Evolutionary conservation across 2,113 vertebrate species (phyloP), one percentile per base, ranked within the genome.

Genomic region (Quiscalus mexicanus): DNA sequence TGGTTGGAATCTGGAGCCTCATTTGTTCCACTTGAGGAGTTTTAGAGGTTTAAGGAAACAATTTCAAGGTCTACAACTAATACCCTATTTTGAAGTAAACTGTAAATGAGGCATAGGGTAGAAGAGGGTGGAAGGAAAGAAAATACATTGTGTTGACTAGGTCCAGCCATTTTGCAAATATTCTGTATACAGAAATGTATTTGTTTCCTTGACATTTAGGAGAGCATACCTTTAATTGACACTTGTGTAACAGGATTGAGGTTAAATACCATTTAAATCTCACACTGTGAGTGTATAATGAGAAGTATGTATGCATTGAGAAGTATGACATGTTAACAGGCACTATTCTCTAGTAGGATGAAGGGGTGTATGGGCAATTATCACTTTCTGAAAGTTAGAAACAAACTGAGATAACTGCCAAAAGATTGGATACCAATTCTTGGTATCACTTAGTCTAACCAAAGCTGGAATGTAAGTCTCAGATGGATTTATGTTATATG

Each of bases 1-100:
- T 94, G 82, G 21, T 56, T 94, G 90, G 84, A 95, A 90, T 95
- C 52, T 87, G 53, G 15, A 81, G 10, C n/a, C 83, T 91, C 35
- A 25, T 64, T 95, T 95, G 76, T 85, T 97, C 70, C 50, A 19
- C 60, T 44, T 69, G 68, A 92, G 41, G 50, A 84, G 58, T 70
- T 95, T 76, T 39, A 65, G 67, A 84, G n/a, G 37, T 81, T 88
- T 88, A 70, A 82, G 76, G 50, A 82, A 92, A 67, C 33, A 28
- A 27, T 85, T 93, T 89, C 62, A 84, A 68, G 44, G 45, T 41
- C 37, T 56, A 15, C 17, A 76, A 45, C 28, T 50, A 35, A 62
- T 74, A 6, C 33, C 9, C 11, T 69, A 0, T 63, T 94, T 80
- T 77, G 24, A 84, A 77, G 35, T n/a, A 47, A 67, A 2, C 4